phyloP scores from a whole-genome alignment of 1,140 invertebrate genomes.

The Sogatella furcifera region DNA sequence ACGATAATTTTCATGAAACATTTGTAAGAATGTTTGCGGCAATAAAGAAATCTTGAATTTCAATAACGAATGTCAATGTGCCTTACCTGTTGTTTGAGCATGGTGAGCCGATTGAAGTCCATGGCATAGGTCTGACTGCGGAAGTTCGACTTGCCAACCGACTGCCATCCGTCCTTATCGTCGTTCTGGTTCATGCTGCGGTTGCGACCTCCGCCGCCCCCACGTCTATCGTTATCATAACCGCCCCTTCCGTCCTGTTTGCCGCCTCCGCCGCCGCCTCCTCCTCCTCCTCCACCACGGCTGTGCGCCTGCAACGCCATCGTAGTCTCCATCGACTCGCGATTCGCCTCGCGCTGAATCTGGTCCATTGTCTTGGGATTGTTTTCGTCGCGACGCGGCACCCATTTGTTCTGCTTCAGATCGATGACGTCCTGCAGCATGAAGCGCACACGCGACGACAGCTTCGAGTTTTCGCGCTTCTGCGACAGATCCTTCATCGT shows the following conservation, averaged over 20 bases:
- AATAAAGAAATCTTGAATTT: too few species aligned
- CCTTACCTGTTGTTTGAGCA: too few species aligned
- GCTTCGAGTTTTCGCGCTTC: constrained; percentile 40
- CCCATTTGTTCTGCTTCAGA: constrained; percentile 71
- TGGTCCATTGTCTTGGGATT: constrained; percentile 91
- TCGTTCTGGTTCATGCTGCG: neutral
- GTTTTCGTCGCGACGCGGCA: constrained; percentile 71
- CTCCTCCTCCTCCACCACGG: neutral
- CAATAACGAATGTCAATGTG: too few species aligned
- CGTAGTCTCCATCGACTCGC: constrained; percentile 4
- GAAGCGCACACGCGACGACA: constrained; percentile 75
- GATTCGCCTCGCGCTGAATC: constrained; percentile 37
- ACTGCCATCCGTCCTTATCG: neutral
- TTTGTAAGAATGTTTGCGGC: too few species aligned
- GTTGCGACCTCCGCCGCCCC: neutral
- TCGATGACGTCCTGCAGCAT: constrained; percentile 94
- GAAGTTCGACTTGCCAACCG: too few species aligned
- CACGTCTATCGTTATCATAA: neutral
- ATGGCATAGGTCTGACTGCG: too few species aligned
- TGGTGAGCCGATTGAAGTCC: too few species aligned
- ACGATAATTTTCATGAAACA: too few species aligned
- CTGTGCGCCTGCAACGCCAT: neutral
- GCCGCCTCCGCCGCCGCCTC: neutral
- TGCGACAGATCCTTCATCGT: constrained; percentile 55
- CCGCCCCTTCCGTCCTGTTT: neutral